Evolutionary conservation across 1,140 invertebrate genomes (phyloP), one percentile per base, ranked within the genome.

Genomic region (Leptinotarsa defecta): DNA sequence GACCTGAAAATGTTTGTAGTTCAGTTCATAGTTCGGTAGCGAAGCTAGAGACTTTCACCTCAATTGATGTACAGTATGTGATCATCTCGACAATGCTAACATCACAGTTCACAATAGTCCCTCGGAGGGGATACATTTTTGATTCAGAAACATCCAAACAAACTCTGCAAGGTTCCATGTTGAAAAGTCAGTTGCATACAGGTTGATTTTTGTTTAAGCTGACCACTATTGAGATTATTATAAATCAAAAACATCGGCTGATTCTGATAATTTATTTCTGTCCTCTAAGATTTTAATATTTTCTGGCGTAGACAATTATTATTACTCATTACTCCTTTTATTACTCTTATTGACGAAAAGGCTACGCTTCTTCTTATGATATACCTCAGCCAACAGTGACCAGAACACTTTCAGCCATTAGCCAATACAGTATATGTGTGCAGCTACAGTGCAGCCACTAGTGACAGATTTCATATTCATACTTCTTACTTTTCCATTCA

Each of bases 91-190:
- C 13, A 73, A 73, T 65, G 43, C 63, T 27, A n/a, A 73, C 71
- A 73, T 73, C 71, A 73, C 61, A 64, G 64, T 73, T 73, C n/a
- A 62, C 61, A 73, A 73, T 65, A 62, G 27, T 15, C 20, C 71
- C 71, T 65, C n/a, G 15, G 4, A 73, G 57, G 63, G 71, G 71
- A 65, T 73, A 73, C 34, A 73, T 20, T 65, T 65, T 73, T 3
- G 64, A 65, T 57, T 15, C 4, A 24, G 62, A 15, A 5, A 4
- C 43, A 19, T 73, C 71, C 22, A 73, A 73, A 73, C 71, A 73
- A 17, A 73, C 43, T 62, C 61, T 61, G 20, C 68, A 70, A 13
- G n/a, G 4, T 4, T 19, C 52, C 52, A 57, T 68, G 15, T 57
- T 57, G 52, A 57, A 13, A 57, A 17, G 34, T 11, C 34, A 43